Conservation (phyloP, 2,888 invertebrate species). For the Bellardia bayeri region DNA sequence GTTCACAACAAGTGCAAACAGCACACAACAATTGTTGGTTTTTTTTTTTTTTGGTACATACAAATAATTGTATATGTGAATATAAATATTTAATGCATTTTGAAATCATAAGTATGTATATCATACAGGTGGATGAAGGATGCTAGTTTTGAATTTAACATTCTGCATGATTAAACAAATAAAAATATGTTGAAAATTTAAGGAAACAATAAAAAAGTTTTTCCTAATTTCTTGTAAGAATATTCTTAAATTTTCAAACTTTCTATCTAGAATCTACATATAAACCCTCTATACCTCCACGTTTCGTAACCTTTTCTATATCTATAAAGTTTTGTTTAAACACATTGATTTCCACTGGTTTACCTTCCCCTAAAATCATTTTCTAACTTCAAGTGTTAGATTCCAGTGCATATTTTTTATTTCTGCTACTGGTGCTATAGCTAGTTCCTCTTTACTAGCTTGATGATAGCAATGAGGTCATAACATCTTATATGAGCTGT, state of each 20-base stretch:
- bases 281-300: too few relatives aligned
- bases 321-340: too few relatives aligned
- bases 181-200: background rate
- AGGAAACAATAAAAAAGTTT: background rate
- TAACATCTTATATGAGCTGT: constrained; percentile 59
- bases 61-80: background rate
- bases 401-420: constrained; percentile 19
- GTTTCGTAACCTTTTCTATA: too few relatives aligned
- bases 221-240: background rate
- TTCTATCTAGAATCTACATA: too few relatives aligned
- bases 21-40: constrained; percentile 25
- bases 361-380: constrained; percentile 29
- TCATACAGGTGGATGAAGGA: constrained; percentile 47
- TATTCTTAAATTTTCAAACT: too few relatives aligned
- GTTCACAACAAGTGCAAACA: constrained; percentile 67
- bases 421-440: constrained; percentile 2
- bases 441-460: constrained; percentile 37
- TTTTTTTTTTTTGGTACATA: background rate
- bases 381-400: constrained; percentile 29
- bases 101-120: constrained; percentile 7
- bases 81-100: constrained; percentile 7
- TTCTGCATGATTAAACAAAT: too few relatives aligned
- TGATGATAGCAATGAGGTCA: constrained; percentile 67
- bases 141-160: background rate
- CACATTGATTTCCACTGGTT: background rate